Evolutionary conservation across 2,888 invertebrate species (phyloP).

Genomic region (Anthoptus insignis): DNA sequence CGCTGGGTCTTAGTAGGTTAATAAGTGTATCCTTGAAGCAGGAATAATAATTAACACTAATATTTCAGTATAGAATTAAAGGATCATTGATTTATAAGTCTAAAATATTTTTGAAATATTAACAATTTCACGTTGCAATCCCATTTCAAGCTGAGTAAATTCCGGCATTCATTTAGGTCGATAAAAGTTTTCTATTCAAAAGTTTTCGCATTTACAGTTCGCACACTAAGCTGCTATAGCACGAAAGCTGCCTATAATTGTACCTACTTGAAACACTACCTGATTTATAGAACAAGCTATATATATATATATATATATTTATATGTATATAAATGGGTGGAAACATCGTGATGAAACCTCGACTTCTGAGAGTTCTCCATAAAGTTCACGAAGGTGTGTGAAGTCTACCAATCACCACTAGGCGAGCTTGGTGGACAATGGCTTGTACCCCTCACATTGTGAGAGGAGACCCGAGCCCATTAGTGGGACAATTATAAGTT

Average conservation of each 20-base stretch:
- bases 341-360: too few relatives aligned
- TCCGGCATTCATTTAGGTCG: conserved; percentile 30
- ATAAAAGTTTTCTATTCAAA: conserved; percentile 37
- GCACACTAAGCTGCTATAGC: conserved; percentile 14
- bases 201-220: conserved; percentile 32
- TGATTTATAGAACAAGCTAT: too few relatives aligned
- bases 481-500: too few relatives aligned
- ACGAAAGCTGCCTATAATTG: conserved; percentile 17
- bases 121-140: conserved; percentile 20
- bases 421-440: too few relatives aligned
- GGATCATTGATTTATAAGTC: not conserved
- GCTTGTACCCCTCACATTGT: too few relatives aligned
- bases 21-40: not conserved
- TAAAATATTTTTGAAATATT: conserved; percentile 19
- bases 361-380: too few relatives aligned
- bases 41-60: not conserved
- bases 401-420: too few relatives aligned
- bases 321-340: too few relatives aligned
- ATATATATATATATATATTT: too few relatives aligned
- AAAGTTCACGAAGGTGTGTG: too few relatives aligned
- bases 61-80: not conserved
- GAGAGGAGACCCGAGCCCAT: too few relatives aligned
- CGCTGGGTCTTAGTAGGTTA: conserved; percentile 1
- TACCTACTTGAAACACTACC: too few relatives aligned
- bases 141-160: conserved; percentile 27